phyloP scores from a whole-genome alignment of 2,113 vertebrate genomes.

The Prochilodus magdalenae region DNA sequence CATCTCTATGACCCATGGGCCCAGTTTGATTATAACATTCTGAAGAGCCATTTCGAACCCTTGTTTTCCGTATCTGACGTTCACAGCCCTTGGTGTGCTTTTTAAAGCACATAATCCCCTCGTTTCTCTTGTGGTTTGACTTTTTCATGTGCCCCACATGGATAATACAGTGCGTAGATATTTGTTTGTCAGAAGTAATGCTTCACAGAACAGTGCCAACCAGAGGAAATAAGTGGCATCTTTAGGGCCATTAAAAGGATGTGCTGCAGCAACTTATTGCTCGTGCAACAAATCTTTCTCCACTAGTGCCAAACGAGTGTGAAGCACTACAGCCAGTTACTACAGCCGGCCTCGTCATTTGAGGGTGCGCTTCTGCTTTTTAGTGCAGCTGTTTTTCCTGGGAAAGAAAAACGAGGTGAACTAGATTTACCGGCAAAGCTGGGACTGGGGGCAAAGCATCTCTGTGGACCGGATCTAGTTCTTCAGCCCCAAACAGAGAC shows the following conservation, averaged over 20 bases:
- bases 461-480: background rate
- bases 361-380: background rate
- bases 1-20: background rate
- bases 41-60: background rate
- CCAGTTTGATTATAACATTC: background rate
- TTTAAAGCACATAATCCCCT: background rate
- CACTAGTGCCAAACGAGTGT: background rate
- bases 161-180: background rate
- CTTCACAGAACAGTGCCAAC: background rate
- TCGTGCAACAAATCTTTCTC: background rate
- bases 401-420: conserved; percentile 1
- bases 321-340: background rate
- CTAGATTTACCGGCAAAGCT: background rate
- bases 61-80: background rate
- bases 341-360: background rate
- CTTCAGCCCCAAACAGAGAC: background rate
- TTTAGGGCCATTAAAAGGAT: background rate
- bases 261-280: background rate
- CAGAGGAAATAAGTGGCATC: background rate
- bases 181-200: background rate
- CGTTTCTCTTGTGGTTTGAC: background rate
- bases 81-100: background rate
- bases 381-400: background rate
- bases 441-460: background rate
- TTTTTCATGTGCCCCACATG: background rate